Evolutionary conservation across 2,797 vertebrate genomes (phyloP).

Genomic region (Sebastes iracundus): DNA sequence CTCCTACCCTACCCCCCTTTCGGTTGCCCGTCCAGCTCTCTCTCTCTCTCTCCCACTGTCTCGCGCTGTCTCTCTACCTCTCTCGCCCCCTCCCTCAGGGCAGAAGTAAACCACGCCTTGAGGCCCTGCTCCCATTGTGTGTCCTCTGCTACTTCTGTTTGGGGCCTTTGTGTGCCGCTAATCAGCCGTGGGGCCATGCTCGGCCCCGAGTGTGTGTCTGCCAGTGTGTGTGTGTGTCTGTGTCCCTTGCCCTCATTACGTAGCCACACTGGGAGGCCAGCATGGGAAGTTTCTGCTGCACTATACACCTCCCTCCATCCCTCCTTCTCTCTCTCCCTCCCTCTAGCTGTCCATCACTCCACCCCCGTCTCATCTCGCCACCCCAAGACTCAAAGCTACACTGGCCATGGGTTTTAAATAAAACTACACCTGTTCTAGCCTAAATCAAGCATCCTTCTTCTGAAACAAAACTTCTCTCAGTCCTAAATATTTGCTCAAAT

Average conservation of each 20-base stretch:
- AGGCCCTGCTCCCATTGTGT: slow-evolving; percentile 88
- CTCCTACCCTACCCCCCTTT: not conserved
- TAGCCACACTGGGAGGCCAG: slow-evolving; percentile 87
- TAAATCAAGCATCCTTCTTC: not conserved
- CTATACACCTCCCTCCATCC: slow-evolving; percentile 59
- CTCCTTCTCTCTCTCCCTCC: slow-evolving; percentile 43
- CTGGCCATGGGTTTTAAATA: slow-evolving; percentile 14
- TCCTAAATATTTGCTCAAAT: not conserved
- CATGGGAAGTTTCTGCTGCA: slow-evolving; percentile 88
- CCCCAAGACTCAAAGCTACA: slow-evolving; percentile 28
- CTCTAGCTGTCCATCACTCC: slow-evolving; percentile 65
- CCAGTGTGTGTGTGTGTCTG: slow-evolving; percentile 38
- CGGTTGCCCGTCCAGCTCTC: slow-evolving; percentile 36
- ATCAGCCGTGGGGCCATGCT: slow-evolving; percentile 92
- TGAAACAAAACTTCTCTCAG: not conserved
- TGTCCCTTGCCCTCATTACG: slow-evolving; percentile 87
- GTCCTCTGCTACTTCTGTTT: slow-evolving; percentile 87
- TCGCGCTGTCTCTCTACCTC: slow-evolving; percentile 25
- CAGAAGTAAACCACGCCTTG: slow-evolving; percentile 86
- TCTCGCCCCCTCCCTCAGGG: slow-evolving; percentile 73
- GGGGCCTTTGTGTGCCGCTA: slow-evolving; percentile 90
- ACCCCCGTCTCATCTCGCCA: slow-evolving; percentile 27
- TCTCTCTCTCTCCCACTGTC: not conserved
- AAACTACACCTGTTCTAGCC: slow-evolving; percentile 20
- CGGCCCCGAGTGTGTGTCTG: slow-evolving; percentile 74